Conservation (phyloP, 2,113 vertebrate species). For the Cairina moschata region DNA sequence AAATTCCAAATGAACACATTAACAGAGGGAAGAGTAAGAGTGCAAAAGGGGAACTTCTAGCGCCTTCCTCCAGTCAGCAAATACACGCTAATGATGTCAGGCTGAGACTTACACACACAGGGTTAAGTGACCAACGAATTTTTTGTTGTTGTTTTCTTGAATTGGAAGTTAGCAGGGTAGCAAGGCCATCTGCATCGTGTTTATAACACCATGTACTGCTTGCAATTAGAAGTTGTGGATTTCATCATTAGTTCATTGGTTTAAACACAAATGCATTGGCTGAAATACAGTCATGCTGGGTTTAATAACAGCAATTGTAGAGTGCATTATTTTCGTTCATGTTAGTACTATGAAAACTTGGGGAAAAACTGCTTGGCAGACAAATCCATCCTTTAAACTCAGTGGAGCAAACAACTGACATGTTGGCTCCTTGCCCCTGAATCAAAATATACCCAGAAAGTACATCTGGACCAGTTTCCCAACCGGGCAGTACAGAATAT, state of each 20-base stretch:
- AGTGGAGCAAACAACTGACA: background rate
- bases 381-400: background rate
- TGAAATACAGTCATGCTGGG: background rate
- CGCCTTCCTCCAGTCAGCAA: background rate
- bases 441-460: background rate
- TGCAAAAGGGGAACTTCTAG: background rate
- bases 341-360: background rate
- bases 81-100: background rate
- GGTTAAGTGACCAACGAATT: slow-evolving; percentile 11
- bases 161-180: slow-evolving; percentile 8
- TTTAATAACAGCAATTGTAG: slow-evolving; percentile 2
- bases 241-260: slow-evolving; percentile 27
- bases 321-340: background rate
- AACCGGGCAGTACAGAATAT: background rate
- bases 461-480: background rate
- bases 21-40: background rate
- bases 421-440: background rate
- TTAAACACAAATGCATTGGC: slow-evolving; percentile 12
- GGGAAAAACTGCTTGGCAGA: background rate
- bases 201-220: slow-evolving; percentile 15
- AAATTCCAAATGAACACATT: background rate
- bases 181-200: slow-evolving; percentile 47
- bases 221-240: slow-evolving; percentile 51
- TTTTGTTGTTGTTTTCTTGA: background rate
- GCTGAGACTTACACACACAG: background rate